Evolutionary conservation across 2,888 invertebrate genomes (phyloP).

Genomic region (Amiota communis): DNA sequence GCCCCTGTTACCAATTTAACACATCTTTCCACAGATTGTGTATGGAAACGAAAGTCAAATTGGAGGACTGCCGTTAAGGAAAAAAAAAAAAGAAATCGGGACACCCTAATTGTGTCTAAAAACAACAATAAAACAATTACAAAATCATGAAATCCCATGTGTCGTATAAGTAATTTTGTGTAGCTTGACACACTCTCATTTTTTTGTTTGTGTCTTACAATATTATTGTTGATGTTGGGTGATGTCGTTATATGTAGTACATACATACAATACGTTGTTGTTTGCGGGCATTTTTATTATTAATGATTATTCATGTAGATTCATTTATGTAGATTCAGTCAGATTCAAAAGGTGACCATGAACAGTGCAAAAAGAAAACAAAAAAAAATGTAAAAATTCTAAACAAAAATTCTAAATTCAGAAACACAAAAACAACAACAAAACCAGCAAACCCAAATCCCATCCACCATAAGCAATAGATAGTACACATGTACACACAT

Average conservation of each 20-base stretch:
- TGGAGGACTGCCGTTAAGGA: no score
- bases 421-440: neutral
- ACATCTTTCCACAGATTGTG: no score
- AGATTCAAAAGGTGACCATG: constrained; percentile 4
- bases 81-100: no score
- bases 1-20: no score
- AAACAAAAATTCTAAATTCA: constrained; percentile 4
- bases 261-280: no score
- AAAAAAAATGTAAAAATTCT: constrained; percentile 6
- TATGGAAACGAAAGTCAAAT: no score
- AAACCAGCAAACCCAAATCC: neutral
- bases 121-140: neutral
- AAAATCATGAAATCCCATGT: constrained; percentile 13
- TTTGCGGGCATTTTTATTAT: neutral
- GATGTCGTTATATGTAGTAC: neutral
- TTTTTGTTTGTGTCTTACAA: no score
- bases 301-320: constrained; percentile 12
- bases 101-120: neutral
- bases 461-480: no score
- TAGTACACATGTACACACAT: no score
- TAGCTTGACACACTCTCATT: no score
- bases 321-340: neutral
- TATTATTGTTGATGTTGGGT: no score
- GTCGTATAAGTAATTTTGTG: constrained; percentile 17
- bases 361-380: constrained; percentile 6